Conservation (phyloP, 2,888 invertebrate species). For the Sesamia inferens region DNA sequence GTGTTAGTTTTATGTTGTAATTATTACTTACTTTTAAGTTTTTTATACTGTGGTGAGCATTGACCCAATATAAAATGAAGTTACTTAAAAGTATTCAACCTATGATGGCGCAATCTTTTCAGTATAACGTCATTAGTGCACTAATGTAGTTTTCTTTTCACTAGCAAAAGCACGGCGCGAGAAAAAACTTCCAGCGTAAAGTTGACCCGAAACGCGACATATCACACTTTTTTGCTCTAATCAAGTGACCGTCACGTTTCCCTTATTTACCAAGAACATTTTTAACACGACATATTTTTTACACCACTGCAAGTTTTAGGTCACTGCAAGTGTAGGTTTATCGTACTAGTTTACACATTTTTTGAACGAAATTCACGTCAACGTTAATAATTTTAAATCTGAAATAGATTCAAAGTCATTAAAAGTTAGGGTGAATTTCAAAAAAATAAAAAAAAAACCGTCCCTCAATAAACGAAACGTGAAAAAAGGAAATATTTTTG, state of each 20-base stretch:
- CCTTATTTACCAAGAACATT: constrained; percentile 5
- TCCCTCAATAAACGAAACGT: constrained; percentile 21
- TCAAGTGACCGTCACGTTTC: constrained; percentile 16
- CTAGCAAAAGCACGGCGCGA: background rate
- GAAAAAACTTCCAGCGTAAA: constrained; percentile 23
- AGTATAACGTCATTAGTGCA: constrained; percentile 30
- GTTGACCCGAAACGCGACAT: constrained; percentile 6
- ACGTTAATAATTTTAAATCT: constrained; percentile 8
- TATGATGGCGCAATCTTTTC: constrained; percentile 9
- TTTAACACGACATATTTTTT: constrained; percentile 6
- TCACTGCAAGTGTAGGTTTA: background rate
- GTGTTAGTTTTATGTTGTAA: no score
- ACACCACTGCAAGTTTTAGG: background rate
- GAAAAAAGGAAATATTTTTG: constrained; percentile 28
- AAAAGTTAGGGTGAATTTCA: no score
- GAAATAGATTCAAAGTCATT: no score
- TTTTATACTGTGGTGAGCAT: background rate
- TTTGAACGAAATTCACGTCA: constrained; percentile 16
- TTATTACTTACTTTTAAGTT: no score
- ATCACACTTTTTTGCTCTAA: constrained; percentile 19
- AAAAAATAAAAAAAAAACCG: constrained; percentile 29
- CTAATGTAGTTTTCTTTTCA: constrained; percentile 20
- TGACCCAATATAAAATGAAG: background rate
- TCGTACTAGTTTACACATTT: constrained; percentile 10
- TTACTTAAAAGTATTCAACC: background rate